Evolutionary conservation across 1,140 invertebrate genomes (phyloP).

Genomic region (Pristionchus pacificus): DNA sequence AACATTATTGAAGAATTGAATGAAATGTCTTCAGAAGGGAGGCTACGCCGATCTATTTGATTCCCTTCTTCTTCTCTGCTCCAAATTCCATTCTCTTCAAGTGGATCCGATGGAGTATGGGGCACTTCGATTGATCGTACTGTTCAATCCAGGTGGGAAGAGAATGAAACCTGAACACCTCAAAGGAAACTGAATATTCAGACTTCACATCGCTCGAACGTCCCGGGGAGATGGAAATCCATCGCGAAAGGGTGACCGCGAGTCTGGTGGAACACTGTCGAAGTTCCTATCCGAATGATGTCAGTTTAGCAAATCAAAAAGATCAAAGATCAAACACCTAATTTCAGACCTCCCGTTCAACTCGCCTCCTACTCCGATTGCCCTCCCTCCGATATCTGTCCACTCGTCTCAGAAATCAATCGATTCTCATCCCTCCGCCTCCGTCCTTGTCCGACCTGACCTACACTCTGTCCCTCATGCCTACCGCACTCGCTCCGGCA

Average conservation of each 20-base stretch:
- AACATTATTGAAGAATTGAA: too few relatives aligned
- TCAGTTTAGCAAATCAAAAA: background rate
- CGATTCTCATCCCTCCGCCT: too few relatives aligned
- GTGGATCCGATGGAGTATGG: conserved; percentile 81
- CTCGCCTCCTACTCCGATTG: conserved; percentile 11
- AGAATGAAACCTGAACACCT: conserved; percentile 24
- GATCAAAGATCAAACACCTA: background rate
- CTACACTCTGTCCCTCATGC: too few relatives aligned
- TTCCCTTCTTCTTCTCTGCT: background rate
- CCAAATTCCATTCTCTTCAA: background rate
- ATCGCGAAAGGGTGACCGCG: conserved; percentile 1
- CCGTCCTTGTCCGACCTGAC: too few relatives aligned
- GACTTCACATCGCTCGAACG: conserved; percentile 2
- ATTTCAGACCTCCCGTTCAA: conserved; percentile 4
- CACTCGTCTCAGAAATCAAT: too few relatives aligned
- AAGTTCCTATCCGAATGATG: background rate
- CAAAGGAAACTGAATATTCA: conserved; percentile 7
- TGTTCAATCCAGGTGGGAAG: conserved; percentile 92
- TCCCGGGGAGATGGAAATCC: conserved; percentile 1
- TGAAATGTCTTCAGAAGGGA: too few relatives aligned
- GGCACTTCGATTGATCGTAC: conserved; percentile 86
- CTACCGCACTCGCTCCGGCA: too few relatives aligned
- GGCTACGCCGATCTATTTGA: too few relatives aligned
- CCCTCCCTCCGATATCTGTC: conserved; percentile 12
- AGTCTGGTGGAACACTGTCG: conserved; percentile 3